Base-by-base conservation (phyloP, 2,113 vertebrate genomes). In the Nerophis ophidion region DNA sequence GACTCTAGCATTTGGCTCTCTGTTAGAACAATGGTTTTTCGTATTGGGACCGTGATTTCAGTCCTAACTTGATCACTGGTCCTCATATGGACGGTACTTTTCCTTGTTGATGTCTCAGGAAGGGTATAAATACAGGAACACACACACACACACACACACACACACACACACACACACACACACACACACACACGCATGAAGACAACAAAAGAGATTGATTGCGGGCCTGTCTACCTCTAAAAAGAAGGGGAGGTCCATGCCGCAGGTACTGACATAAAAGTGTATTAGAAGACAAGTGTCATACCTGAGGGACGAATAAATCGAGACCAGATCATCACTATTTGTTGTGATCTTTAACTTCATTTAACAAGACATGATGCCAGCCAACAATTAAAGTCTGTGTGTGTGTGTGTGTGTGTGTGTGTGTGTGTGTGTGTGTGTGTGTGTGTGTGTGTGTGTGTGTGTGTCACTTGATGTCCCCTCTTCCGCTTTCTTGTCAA, bases 381-480 rank as follows among this genome's bases (percentile, higher is more conserved):
- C 50, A 38, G 54, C 42, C 61, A 70, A 89, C 85, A 88, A 79
- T 77, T 68, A 34, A 40, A 70, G 1, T 33, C 80, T 84, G 6
- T 40, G 6, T 40, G 38, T 84, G 74, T 66, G 66, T 65, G 51
- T 74, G 51, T 59, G 64, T 77, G 19, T 33, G 81, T 84, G 5
- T 40, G 5, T 40, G 38, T 84, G 74, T 66, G 66, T 65, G 51
- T 74, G 51, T 59, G 64, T 77, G 81, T 84, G 5, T 40, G 5
- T 40, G 38, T 84, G 74, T 66, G 66, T 65, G 51, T 33, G 81
- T 84, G 6, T 40, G 6, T 40, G 38, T 84, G 74, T 66, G 66
- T 65, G 51, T 74, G 51, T 59, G 64, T 77, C 75, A 78, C 80
- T 84, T 81, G 68, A 82, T 82, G 83, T 82, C 77, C 74, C 65